Conservation (phyloP, 2,888 invertebrate genomes). For the Minunthozetes semirufus region DNA sequence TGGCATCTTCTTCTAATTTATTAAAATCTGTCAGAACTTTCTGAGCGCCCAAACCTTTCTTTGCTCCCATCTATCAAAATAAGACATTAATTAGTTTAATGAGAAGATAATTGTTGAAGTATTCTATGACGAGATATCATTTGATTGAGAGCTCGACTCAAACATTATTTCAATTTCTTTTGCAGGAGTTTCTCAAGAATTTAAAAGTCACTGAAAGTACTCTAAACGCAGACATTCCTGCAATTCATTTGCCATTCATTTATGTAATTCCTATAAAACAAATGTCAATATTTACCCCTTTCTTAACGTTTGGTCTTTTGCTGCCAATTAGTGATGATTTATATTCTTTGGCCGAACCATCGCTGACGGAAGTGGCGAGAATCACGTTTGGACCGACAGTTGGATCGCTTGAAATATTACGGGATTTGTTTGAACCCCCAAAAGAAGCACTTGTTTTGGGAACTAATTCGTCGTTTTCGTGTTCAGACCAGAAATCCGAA, state of each 20-base stretch:
- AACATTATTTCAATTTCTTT: slow-evolving; percentile 21
- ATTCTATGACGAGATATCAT: neutral
- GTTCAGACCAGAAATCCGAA: slow-evolving; percentile 24
- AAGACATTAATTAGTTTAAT: slow-evolving; percentile 24
- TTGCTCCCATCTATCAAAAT: slow-evolving; percentile 65
- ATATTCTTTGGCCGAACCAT: slow-evolving; percentile 27
- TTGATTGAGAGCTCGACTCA: neutral
- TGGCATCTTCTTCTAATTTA: slow-evolving; percentile 84
- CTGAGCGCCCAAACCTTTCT: slow-evolving; percentile 86
- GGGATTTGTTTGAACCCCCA: neutral
- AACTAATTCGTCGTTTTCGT: slow-evolving; percentile 5
- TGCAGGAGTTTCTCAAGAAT: slow-evolving; percentile 10
- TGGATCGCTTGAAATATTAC: neutral
- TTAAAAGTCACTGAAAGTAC: slow-evolving; percentile 9
- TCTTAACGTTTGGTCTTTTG: slow-evolving; percentile 60
- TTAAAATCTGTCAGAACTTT: slow-evolving; percentile 90
- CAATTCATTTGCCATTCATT: neutral
- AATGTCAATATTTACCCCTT: slow-evolving; percentile 56
- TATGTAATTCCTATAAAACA: neutral
- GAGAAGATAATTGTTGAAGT: neutral
- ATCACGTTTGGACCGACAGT: slow-evolving; percentile 31
- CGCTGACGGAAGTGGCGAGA: neutral
- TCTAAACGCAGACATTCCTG: neutral
- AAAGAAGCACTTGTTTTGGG: neutral
- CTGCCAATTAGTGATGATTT: slow-evolving; percentile 66